Percentiles rank a stretch among this genome's conserved stretches.
Evolutionary conservation across 1,140 invertebrate genomes (phyloP).

Genomic region (Palaemon carinicauda): DNA sequence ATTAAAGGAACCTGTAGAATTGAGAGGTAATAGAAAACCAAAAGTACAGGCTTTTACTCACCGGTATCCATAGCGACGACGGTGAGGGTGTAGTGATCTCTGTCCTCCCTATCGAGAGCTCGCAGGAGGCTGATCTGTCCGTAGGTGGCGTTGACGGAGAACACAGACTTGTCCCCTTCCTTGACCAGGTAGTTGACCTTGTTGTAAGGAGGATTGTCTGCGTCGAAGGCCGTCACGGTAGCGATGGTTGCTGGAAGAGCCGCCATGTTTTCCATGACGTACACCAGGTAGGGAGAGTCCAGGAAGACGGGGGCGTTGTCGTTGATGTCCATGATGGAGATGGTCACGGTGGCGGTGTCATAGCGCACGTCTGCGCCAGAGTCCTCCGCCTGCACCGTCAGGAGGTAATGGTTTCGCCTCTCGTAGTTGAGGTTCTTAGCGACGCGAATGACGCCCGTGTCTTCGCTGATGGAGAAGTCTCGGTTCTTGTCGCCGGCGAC

Average conservation of each 20-base stretch:
- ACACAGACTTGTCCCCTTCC: constrained; percentile 87
- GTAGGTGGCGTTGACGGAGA: constrained; percentile 82
- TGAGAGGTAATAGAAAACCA: background rate
- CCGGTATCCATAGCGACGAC: constrained; percentile 92
- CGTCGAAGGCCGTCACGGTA: constrained; percentile 85
- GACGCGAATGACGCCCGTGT: constrained; percentile 86
- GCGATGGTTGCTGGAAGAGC: constrained; percentile 76
- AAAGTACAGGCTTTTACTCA: constrained; percentile 67
- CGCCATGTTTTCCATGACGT: constrained; percentile 85
- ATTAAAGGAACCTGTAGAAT: background rate
- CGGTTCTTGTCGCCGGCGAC: constrained; percentile 87
- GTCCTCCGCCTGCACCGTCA: constrained; percentile 88
- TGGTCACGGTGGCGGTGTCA: constrained; percentile 75
- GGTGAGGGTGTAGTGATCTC: constrained; percentile 79
- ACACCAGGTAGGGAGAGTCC: constrained; percentile 88
- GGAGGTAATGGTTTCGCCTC: constrained; percentile 80
- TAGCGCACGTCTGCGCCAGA: constrained; percentile 71
- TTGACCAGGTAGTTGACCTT: constrained; percentile 90
- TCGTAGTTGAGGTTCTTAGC: constrained; percentile 93
- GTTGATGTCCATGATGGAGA: constrained; percentile 87
- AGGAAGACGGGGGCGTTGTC: constrained; percentile 93
- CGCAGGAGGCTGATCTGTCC: constrained; percentile 84
- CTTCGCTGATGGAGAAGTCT: constrained; percentile 89
- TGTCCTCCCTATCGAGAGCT: constrained; percentile 83
- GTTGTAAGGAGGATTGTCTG: constrained; percentile 89